A percentile compares a stretch with the other conserved stretches of the same genome.
phyloP scores from a whole-genome alignment of 2,888 invertebrate genomes.

The Ypsolopha sequella region DNA sequence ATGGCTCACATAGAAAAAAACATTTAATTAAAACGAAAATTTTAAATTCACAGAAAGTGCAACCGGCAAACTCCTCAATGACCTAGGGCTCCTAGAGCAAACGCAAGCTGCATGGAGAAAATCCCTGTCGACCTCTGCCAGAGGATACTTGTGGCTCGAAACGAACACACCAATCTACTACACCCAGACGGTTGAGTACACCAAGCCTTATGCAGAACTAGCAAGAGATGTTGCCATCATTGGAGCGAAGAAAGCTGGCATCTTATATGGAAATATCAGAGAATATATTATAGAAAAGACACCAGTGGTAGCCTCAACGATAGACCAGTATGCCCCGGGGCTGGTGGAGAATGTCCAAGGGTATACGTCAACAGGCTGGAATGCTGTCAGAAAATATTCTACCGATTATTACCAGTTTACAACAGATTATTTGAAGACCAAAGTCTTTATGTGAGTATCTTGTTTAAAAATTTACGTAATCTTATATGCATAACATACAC shows the following conservation, averaged over 20 bases:
- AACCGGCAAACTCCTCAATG: conserved; percentile 74
- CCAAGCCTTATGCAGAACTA: conserved; percentile 74
- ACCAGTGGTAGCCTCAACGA: conserved; percentile 47
- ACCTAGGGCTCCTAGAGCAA: conserved; percentile 74
- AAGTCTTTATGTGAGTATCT: conserved; percentile 83
- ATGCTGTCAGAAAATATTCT: conserved; percentile 55
- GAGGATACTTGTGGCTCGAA: conserved; percentile 77
- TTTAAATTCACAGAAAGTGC: conserved; percentile 64
- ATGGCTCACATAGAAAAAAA: no score
- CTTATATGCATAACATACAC: no score
- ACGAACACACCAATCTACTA: conserved; percentile 78
- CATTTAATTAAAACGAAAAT: no score
- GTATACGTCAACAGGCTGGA: conserved; percentile 50
- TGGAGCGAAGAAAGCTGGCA: conserved; percentile 58
- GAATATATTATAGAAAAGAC: conserved; percentile 64
- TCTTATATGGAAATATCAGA: conserved; percentile 56
- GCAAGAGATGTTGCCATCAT: conserved; percentile 70
- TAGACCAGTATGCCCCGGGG: conserved; percentile 82
- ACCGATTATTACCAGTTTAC: conserved; percentile 63
- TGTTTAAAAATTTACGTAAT: neutral
- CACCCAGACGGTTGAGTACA: conserved; percentile 59
- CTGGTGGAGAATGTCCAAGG: conserved; percentile 73
- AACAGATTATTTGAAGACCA: conserved; percentile 75
- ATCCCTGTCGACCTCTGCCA: conserved; percentile 70
- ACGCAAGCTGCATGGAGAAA: conserved; percentile 74